Evolutionary conservation across 2,113 vertebrate species (phyloP), one percentile per base, ranked within the genome.

Genomic region (Dipodomys ordii): DNA sequence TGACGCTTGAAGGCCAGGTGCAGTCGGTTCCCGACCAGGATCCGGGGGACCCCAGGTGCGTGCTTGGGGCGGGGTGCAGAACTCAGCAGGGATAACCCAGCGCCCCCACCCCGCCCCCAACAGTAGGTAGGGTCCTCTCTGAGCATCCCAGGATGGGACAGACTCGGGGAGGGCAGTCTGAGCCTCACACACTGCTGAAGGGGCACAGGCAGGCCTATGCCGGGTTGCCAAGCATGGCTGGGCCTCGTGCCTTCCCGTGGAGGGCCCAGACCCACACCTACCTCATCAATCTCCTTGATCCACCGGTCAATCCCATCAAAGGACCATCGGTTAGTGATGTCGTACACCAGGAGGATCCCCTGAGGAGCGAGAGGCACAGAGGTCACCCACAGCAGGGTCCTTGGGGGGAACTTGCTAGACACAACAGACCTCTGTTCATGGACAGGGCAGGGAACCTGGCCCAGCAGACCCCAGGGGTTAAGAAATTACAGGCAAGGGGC

Each of bases 281-380:
- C 99, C 99, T 99, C 99, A 83, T 99, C 99, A 20, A 99, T 99
- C 97, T 99, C 99, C 87, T 99, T 98, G 96, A 99, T 99, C 99
- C 99, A 99, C 10, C 99, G 98, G 96, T 99, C 99, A 90, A 99
- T 99, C 30, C 99, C 99, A 62, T 99, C 99, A 28, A 99, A 99
- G 30, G 99, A 99, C 99, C 99, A 99, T 93, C 98, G 98, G 83
- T 99, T 99, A 5, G 99, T 99, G 98, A 99, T 99, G 97, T 99
- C 99, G 0, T 99, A 99, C 4, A 99, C 99, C 78, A 99, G 98
- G 80, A 99, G 98, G 96, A 99, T 99, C n/a, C 99, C 99, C 99
- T 99, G 98, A 0, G 83, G 68, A 97, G 46, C 35, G 46, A 32
- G 28, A 94, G 16, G 0, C 1, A 0, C 1, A 6, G 49, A 65